phyloP scores from a whole-genome alignment of 2,113 vertebrate genomes.

The Microcebus tavaratra region DNA sequence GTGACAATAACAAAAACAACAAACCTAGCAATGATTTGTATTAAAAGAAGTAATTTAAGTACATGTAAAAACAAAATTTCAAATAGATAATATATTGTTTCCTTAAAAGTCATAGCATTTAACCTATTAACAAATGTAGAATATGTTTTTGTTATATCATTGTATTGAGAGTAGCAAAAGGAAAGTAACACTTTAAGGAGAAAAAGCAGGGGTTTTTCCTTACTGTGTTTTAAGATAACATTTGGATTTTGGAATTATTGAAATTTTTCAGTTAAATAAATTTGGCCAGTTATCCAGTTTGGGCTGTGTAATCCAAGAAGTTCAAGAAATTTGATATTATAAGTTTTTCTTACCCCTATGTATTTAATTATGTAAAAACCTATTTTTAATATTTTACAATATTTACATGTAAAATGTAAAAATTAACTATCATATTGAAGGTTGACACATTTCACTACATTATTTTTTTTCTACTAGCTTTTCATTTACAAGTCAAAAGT shows the following conservation, averaged over 20 bases:
- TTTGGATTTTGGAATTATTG: conserved; percentile 15
- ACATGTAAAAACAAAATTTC: not conserved
- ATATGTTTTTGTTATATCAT: not conserved
- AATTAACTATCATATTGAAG: not conserved
- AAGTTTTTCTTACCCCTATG: not conserved
- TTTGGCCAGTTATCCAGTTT: not conserved
- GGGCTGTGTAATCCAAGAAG: not conserved
- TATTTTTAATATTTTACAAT: conserved; percentile 8
- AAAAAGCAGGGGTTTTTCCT: not conserved
- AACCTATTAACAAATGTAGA: not conserved
- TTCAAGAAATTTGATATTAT: not conserved
- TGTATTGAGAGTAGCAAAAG: not conserved
- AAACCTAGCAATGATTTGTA: not conserved
- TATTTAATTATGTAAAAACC: not conserved
- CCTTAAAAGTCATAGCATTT: not conserved
- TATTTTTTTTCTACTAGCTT: conserved; percentile 58
- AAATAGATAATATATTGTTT: not conserved
- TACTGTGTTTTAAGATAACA: not conserved
- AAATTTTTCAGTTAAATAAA: conserved; percentile 16
- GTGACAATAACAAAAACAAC: not conserved
- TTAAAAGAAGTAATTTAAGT: not conserved
- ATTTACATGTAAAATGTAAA: conserved; percentile 1
- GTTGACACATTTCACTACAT: not conserved
- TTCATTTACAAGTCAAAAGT: not conserved
- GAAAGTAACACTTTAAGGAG: not conserved